Percentiles rank a stretch among this genome's conserved stretches.
Conservation (phyloP, 2,888 invertebrate species). For the Sarcophaga carnaria region DNA sequence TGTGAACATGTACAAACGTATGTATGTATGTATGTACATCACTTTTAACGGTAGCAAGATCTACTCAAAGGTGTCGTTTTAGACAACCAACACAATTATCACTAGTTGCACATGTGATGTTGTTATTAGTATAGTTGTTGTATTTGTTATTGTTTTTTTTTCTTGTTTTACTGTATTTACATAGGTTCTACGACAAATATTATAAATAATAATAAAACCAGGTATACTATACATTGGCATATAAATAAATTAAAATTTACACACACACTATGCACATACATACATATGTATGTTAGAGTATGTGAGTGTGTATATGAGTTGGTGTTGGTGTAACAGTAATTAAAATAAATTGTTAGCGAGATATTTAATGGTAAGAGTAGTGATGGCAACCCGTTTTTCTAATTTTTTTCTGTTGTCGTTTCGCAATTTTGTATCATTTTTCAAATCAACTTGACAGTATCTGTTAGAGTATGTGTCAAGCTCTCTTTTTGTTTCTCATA, state of each 20-base stretch:
- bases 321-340: no score
- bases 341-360: no score
- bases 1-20: background rate
- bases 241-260: background rate
- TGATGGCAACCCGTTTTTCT: conserved; percentile 1
- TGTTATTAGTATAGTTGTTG: conserved; percentile 6
- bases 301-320: no score
- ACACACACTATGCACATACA: background rate
- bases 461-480: background rate
- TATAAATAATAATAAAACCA: background rate
- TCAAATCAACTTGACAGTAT: conserved; percentile 63
- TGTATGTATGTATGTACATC: no score
- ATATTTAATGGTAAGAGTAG: no score
- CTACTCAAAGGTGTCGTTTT: conserved; percentile 43
- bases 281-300: background rate
- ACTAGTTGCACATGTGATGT: conserved; percentile 59
- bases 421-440: conserved; percentile 61
- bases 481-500: conserved; percentile 2
- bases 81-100: conserved; percentile 55
- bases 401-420: conserved; percentile 60
- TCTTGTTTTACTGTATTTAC: background rate
- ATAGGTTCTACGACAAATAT: no score
- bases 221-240: background rate
- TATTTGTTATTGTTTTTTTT: conserved; percentile 18
- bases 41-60: conserved; percentile 6